Percentiles rank a stretch among this genome's conserved stretches.
These are phyloP conservation scores for Drosophila anomalata DNA, from an alignment of 2,888 invertebrate genomes.

Conservation along the genomic window DNA sequence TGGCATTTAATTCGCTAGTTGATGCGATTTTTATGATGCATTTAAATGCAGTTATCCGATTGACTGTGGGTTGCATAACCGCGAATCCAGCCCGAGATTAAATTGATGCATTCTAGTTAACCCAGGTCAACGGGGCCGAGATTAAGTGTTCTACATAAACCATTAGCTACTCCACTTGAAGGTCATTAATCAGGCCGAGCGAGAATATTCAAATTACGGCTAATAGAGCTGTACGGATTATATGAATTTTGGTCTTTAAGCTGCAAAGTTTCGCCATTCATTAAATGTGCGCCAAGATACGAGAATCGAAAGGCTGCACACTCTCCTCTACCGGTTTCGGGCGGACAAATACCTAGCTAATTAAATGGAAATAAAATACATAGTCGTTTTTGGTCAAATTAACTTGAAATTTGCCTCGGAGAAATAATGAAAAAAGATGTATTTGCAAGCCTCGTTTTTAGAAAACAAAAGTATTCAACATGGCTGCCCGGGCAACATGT, in stretches of 20 bases:
- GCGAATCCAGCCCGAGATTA: neutral
- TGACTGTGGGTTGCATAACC: constrained; percentile 23
- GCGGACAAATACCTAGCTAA: constrained; percentile 26
- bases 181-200: constrained; percentile 22
- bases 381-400: constrained; percentile 32
- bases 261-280: constrained; percentile 10
- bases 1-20: constrained; percentile 46
- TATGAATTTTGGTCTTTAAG: neutral
- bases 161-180: constrained; percentile 24
- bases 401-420: constrained; percentile 59
- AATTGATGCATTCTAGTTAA: constrained; percentile 7
- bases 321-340: constrained; percentile 22
- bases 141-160: constrained; percentile 26
- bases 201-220: constrained; percentile 13
- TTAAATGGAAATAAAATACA: constrained; percentile 45
- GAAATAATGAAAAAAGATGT: constrained; percentile 25
- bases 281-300: neutral
- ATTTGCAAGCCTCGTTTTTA: constrained; percentile 56
- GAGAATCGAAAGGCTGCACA: neutral
- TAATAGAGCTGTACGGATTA: constrained; percentile 34
- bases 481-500: constrained; percentile 73
- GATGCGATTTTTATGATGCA: constrained; percentile 61
- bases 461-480: constrained; percentile 80
- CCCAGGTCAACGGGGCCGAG: constrained; percentile 17
- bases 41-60: constrained; percentile 60